Conservation (phyloP, 2,888 invertebrate species). For the Sinhomidia bicolor region DNA sequence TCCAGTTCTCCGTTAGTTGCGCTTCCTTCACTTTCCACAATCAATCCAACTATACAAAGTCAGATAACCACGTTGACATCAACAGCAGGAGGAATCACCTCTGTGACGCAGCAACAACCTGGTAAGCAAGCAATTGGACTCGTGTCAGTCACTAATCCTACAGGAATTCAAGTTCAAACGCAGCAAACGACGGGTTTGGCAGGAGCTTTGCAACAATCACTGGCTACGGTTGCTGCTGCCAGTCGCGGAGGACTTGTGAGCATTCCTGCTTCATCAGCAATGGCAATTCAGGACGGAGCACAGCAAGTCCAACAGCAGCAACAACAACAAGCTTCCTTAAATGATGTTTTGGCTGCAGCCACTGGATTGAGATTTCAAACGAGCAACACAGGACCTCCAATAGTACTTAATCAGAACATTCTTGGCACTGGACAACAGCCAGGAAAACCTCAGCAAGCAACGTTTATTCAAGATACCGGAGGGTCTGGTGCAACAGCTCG, state of each 20-base stretch:
- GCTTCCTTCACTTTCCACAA: slow-evolving; percentile 47
- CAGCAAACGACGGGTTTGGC: neutral
- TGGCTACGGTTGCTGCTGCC: neutral
- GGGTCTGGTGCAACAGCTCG: slow-evolving; percentile 13
- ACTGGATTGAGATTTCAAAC: slow-evolving; percentile 55
- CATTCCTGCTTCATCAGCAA: neutral
- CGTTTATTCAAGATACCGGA: slow-evolving; percentile 36
- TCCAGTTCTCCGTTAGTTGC: neutral
- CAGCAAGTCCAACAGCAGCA: slow-evolving; percentile 44
- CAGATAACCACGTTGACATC: neutral
- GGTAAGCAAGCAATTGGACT: slow-evolving; percentile 44
- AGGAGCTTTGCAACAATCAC: neutral
- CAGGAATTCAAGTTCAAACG: slow-evolving; percentile 31
- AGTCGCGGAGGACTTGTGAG: slow-evolving; percentile 13
- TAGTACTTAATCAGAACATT: slow-evolving; percentile 43
- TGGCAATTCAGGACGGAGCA: neutral
- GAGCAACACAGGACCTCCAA: neutral
- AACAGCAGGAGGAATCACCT: neutral
- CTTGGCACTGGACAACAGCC: slow-evolving; percentile 22
- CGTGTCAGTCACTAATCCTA: slow-evolving; percentile 24
- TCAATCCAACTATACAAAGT: slow-evolving; percentile 45
- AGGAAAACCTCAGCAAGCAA: slow-evolving; percentile 24
- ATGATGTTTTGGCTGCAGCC: slow-evolving; percentile 55
- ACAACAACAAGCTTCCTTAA: slow-evolving; percentile 44
- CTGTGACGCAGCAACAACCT: slow-evolving; percentile 22